Conservation (phyloP, 2,888 invertebrate genomes). For the Phyto melanocephala region DNA sequence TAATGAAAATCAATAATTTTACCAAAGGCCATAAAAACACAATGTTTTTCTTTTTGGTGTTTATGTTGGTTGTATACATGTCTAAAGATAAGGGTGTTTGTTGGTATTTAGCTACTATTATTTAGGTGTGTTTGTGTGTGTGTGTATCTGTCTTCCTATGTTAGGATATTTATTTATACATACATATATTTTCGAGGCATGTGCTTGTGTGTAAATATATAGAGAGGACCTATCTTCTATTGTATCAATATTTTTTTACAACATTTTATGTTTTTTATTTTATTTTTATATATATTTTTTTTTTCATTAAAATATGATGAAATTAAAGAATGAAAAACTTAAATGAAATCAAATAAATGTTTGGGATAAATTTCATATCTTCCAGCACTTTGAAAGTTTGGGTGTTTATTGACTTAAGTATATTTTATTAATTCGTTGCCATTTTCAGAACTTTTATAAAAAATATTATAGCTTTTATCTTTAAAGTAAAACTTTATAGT, state of each 20-base stretch:
- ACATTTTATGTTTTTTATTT: neutral
- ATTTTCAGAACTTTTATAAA: no score
- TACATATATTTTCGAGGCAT: neutral
- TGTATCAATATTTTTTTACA: no score
- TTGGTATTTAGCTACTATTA: neutral
- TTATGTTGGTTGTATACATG: neutral
- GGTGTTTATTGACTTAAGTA: no score
- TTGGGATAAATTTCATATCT: no score
- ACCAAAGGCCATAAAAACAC: slow-evolving; percentile 36
- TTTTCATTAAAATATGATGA: no score
- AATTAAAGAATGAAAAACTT: no score
- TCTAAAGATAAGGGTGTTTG: neutral
- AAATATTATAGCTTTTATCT: no score
- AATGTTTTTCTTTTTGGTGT: slow-evolving; percentile 1
- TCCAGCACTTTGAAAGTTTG: neutral
- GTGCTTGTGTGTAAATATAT: neutral
- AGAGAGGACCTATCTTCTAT: neutral
- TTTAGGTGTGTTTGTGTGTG: neutral
- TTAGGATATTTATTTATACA: no score
- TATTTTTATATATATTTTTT: neutral
- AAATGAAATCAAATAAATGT: no score
- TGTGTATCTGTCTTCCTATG: neutral
- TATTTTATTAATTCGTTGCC: no score
- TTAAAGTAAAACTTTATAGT: no score
- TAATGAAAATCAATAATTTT: slow-evolving; percentile 53